Evolutionary conservation across 1,140 invertebrate genomes (phyloP), one percentile per base, ranked within the genome.

Genomic region (Heliconius congener): DNA sequence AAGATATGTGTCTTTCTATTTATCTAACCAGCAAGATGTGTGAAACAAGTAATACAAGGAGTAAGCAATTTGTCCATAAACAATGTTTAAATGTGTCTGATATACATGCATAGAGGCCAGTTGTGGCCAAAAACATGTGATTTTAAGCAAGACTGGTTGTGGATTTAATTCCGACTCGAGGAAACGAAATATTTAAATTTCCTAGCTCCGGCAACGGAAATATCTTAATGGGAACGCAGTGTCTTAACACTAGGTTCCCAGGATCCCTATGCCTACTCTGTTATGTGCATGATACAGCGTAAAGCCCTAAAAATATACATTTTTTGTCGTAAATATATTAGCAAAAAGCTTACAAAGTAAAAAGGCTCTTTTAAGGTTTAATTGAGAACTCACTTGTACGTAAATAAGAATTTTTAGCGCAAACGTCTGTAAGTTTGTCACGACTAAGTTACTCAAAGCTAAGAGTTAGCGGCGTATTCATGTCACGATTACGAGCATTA

Each of bases 401-500:
- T 66, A 66, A 30, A 66, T 66, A 66, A 66, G 60, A 66, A 16
- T 66, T 66, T 66, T 66, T 66, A 66, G 60, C 60, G 27, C 60
- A 66, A 66, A 66, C 60, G 74, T 76, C 66, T 39, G 23, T 66
- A 66, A 39, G 23, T 42, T 70, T 70, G 74, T 76, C 74, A 76
- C 74, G 74, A 76, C 74, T 30, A 46, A 70, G 74, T 76, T 46
- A 46, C 34, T 50, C 74, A 42, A 37, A 42, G 39, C 23, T 74
- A 37, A 50, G 37, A n/a, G 60, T 71, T 76, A 71, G 74, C 74
- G 74, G 57, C 55, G 74, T 76, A 70, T 57, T 71, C 74, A 42
- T 66, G 74, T 76, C 74, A 76, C 74, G 74, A 46, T 76, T 71
- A 76, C 74, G 8, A 76, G 74, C 37, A 76, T 76, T 23, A 76